Evolutionary conservation across 2,797 vertebrate species (phyloP).

Genomic region (Mareca strepera): DNA sequence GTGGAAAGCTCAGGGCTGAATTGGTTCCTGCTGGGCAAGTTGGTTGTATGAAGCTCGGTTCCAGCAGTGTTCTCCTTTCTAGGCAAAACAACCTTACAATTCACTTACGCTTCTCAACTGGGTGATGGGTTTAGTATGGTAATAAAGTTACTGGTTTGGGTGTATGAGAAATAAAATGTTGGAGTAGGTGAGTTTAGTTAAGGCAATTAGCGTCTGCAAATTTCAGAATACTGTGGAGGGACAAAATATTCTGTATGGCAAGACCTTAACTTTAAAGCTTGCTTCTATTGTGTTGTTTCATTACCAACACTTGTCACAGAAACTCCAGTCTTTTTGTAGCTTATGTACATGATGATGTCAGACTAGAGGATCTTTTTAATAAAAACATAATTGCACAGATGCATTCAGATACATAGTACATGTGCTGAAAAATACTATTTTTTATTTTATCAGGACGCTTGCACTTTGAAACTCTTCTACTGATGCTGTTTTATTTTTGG

Average conservation of each 20-base stretch:
- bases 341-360: accelerated
- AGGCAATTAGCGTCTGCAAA: background rate
- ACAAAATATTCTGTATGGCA: background rate
- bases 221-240: background rate
- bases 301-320: background rate
- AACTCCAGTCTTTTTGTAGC: background rate
- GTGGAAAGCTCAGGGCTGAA: background rate
- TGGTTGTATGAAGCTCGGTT: background rate
- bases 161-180: background rate
- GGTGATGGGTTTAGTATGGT: background rate
- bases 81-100: background rate
- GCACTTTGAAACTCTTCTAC: background rate
- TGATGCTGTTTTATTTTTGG: background rate
- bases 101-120: background rate
- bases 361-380: background rate
- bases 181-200: background rate
- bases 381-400: background rate
- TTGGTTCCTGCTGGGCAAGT: background rate
- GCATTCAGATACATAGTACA: background rate
- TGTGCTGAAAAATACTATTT: background rate
- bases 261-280: background rate
- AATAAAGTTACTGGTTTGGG: background rate
- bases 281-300: background rate
- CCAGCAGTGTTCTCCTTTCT: background rate
- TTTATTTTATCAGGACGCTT: background rate